Evolutionary conservation across 2,888 invertebrate species (phyloP).

Genomic region (Zaprionus lineosus): DNA sequence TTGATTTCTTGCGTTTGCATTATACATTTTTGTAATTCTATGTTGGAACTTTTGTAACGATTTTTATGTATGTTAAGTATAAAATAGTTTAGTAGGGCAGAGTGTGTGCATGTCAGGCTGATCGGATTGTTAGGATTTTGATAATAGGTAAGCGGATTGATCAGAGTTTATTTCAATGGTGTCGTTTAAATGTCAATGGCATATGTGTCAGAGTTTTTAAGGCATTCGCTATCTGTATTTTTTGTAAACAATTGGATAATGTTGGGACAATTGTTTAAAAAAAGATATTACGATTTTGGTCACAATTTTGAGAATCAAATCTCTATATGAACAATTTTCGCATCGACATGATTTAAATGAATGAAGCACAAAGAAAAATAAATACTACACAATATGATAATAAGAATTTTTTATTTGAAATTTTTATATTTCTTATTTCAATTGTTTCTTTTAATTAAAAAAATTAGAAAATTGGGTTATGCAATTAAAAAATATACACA

Average conservation of each 20-base stretch:
- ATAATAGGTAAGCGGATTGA: too few species aligned
- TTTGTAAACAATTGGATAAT: too few species aligned
- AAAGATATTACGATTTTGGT: conserved; percentile 27
- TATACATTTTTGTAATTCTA: conserved; percentile 52
- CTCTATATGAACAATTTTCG: conserved; percentile 77
- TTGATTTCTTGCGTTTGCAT: conserved; percentile 57
- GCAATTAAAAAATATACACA: too few species aligned
- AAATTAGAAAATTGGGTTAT: too few species aligned
- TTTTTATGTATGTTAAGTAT: too few species aligned
- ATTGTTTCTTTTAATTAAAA: conserved; percentile 82
- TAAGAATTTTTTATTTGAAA: background rate
- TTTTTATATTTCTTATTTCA: conserved; percentile 30
- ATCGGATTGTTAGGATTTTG: too few species aligned
- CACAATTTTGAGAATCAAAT: conserved; percentile 76
- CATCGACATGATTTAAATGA: conserved; percentile 59
- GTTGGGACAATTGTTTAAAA: too few species aligned
- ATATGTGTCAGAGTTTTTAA: too few species aligned
- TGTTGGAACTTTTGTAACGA: conserved; percentile 39
- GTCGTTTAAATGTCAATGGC: too few species aligned
- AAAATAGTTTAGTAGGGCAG: too few species aligned
- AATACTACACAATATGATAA: conserved; percentile 43
- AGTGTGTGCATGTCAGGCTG: conserved; percentile 56
- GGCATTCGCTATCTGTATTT: too few species aligned
- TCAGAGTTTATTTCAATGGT: too few species aligned
- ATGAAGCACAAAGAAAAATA: conserved; percentile 76